These are phyloP conservation scores for Bombus waltoni DNA, from an alignment of 1,140 invertebrate species.

Conservation along the genomic window DNA sequence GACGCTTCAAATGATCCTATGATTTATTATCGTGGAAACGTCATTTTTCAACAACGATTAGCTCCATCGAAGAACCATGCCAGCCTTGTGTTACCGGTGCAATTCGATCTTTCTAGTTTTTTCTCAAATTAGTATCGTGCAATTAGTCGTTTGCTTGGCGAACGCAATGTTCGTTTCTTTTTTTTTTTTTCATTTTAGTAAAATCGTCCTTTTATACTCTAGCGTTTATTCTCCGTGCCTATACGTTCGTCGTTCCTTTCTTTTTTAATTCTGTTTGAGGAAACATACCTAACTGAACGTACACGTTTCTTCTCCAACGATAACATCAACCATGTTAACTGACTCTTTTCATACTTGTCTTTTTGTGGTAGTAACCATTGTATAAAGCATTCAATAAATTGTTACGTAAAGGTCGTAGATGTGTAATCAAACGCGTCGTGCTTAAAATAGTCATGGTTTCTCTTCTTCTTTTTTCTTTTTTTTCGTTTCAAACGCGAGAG, in stretches of 20 bases:
- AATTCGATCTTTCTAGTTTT: too few relatives aligned
- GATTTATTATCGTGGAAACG: background rate
- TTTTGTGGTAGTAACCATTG: background rate
- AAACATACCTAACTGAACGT: too few relatives aligned
- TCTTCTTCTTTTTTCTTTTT: background rate
- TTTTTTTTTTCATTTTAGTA: too few relatives aligned
- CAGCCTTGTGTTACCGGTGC: background rate
- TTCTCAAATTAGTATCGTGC: too few relatives aligned
- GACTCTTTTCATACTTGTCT: background rate
- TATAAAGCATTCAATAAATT: background rate
- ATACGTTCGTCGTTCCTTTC: background rate
- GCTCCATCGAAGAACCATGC: background rate
- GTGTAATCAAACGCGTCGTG: background rate
- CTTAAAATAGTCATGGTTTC: background rate
- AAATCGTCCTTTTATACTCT: too few relatives aligned
- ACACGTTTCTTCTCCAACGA: too few relatives aligned
- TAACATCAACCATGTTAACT: background rate
- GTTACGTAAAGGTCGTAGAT: background rate
- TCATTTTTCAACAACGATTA: slow-evolving; percentile 5
- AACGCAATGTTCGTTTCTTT: too few relatives aligned
- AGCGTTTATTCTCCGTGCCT: too few relatives aligned
- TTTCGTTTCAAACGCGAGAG: background rate
- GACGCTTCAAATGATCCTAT: background rate
- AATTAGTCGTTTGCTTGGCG: too few relatives aligned
- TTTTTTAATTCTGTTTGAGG: background rate